Conservation (phyloP, 2,113 vertebrate genomes). For the Paramormyrops kingsleyae region DNA sequence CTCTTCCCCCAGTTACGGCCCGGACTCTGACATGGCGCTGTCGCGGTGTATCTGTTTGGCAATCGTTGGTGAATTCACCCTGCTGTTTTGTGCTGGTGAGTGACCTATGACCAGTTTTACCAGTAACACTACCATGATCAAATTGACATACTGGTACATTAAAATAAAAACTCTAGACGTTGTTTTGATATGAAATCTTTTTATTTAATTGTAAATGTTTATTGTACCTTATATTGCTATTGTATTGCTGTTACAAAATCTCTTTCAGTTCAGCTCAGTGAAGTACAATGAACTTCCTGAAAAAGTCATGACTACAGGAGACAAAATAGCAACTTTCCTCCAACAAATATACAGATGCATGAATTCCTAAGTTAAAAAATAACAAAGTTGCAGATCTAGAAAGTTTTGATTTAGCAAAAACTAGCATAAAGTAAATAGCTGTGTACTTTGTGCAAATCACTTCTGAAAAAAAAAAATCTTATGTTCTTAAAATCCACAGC, state of each 20-base stretch:
- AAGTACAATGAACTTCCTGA: background rate
- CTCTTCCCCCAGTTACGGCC: background rate
- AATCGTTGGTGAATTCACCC: background rate
- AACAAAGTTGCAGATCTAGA: background rate
- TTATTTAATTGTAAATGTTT: background rate
- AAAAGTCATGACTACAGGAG: background rate
- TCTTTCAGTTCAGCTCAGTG: background rate
- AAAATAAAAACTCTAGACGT: background rate
- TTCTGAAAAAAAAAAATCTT: background rate
- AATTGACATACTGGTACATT: background rate
- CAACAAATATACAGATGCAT: background rate
- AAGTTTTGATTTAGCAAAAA: background rate
- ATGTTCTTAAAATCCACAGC: constrained; percentile 23
- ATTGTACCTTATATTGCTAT: background rate
- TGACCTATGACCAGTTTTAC: background rate
- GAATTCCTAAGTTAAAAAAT: background rate
- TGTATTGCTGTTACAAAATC: background rate
- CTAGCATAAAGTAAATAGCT: background rate
- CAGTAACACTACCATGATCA: background rate
- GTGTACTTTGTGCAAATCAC: background rate
- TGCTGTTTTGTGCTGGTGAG: background rate
- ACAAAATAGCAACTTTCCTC: background rate
- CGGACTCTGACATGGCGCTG: background rate
- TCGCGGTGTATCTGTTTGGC: background rate
- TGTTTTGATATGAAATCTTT: background rate